Percentiles rank a stretch among this genome's conserved stretches.
phyloP scores from a whole-genome alignment of 2,797 vertebrate genomes.

The Antennarius maculatus region DNA sequence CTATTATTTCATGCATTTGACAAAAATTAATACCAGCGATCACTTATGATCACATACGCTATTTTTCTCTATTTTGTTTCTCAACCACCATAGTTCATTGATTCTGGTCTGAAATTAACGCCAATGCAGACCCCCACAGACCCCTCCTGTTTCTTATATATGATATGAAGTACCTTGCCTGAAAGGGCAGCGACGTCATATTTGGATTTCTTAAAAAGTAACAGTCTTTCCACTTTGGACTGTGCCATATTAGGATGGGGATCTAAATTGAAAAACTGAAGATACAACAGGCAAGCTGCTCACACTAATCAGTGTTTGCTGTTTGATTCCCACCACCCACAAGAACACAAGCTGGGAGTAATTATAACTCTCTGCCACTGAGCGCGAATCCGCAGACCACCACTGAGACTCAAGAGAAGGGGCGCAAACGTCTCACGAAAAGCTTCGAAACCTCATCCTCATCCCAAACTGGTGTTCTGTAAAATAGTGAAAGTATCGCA shows the following conservation, averaged over 20 bases:
- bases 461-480: conserved; percentile 5
- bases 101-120: too few relatives aligned
- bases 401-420: conserved; percentile 41
- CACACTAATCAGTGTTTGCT: conserved; percentile 55
- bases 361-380: conserved; percentile 59
- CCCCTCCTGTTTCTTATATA: too few relatives aligned
- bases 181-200: neutral
- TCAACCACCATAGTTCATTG: too few relatives aligned
- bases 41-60: neutral
- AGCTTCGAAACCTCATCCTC: conserved; percentile 33
- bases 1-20: neutral
- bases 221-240: neutral
- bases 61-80: too few relatives aligned
- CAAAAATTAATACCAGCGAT: neutral
- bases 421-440: conserved; percentile 34
- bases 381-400: conserved; percentile 44
- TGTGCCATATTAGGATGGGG: neutral
- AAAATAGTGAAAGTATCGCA: conserved; percentile 12
- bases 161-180: neutral
- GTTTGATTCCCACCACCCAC: conserved; percentile 60
- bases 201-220: neutral
- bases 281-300: conserved; percentile 41
- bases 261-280: conserved; percentile 25
- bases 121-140: too few relatives aligned
- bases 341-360: conserved; percentile 60